Evolutionary conservation across 2,113 vertebrate genomes (phyloP).

Genomic region (Etheostoma spectabile): DNA sequence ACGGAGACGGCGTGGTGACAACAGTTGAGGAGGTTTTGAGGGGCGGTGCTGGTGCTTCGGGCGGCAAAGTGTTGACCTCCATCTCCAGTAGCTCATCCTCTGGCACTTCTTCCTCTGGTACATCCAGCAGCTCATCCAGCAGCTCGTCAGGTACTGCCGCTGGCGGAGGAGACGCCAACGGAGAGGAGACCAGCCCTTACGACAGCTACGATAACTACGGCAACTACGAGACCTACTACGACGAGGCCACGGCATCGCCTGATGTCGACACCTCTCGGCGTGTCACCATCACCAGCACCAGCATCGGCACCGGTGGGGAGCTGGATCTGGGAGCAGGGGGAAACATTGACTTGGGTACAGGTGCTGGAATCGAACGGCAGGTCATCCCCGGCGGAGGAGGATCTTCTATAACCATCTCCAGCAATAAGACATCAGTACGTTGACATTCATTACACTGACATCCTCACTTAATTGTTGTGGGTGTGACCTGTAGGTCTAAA

Average conservation of each 20-base stretch:
- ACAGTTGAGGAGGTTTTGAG: slow-evolving; percentile 22
- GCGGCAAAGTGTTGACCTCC: slow-evolving; percentile 33
- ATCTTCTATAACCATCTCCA: slow-evolving; percentile 50
- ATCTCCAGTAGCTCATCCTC: slow-evolving; percentile 38
- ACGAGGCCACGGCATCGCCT: slow-evolving; percentile 69
- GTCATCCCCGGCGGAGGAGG: slow-evolving; percentile 55
- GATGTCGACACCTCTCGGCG: slow-evolving; percentile 48
- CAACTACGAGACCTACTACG: slow-evolving; percentile 71
- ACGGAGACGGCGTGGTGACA: slow-evolving; percentile 36
- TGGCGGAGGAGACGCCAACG: slow-evolving; percentile 42
- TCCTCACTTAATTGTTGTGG: not conserved
- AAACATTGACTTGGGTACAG: slow-evolving; percentile 61
- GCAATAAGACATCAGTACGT: slow-evolving; percentile 75
- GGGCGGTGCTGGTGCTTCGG: not conserved
- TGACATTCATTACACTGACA: not conserved
- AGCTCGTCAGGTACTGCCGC: slow-evolving; percentile 30
- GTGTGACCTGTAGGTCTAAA: not conserved
- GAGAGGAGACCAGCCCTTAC: slow-evolving; percentile 51
- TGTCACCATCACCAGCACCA: slow-evolving; percentile 60
- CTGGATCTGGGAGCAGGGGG: slow-evolving; percentile 64
- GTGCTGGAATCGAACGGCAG: slow-evolving; percentile 42
- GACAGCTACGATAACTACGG: slow-evolving; percentile 69
- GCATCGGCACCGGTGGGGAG: slow-evolving; percentile 34
- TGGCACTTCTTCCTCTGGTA: slow-evolving; percentile 5
- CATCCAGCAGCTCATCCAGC: slow-evolving; percentile 16